A percentile compares a stretch with the other conserved stretches of the same genome.
Conservation (phyloP, 2,113 vertebrate genomes). For the Psettodes erumei region DNA sequence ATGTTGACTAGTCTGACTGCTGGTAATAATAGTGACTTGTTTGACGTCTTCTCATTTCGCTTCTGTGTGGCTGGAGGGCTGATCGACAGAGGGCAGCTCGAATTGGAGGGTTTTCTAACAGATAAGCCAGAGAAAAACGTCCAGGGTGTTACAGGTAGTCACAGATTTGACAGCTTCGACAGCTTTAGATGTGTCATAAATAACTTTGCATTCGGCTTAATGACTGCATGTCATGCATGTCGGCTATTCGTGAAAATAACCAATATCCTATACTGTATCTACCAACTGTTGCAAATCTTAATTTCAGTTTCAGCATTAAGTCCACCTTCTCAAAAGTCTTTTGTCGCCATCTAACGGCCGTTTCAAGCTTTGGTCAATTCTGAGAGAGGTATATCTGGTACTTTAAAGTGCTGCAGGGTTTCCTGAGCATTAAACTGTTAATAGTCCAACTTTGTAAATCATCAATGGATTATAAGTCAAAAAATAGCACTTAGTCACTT, state of each 20-base stretch:
- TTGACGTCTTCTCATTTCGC: constrained; percentile 41
- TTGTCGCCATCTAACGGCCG: constrained; percentile 66
- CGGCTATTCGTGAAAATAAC: not conserved
- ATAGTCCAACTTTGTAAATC: not conserved
- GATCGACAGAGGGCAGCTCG: constrained; percentile 43
- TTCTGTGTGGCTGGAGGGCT: constrained; percentile 46
- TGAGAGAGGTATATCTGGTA: accelerated
- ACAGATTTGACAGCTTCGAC: not conserved
- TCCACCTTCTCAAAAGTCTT: constrained; percentile 9
- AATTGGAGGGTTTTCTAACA: constrained; percentile 65
- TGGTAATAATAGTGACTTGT: constrained; percentile 19
- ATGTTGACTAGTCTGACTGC: constrained; percentile 4
- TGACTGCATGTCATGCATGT: not conserved
- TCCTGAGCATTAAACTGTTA: not conserved
- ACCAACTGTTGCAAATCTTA: too few species aligned
- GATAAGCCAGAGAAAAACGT: constrained; percentile 33
- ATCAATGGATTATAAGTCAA: not conserved
- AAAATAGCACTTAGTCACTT: not conserved
- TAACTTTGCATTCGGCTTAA: not conserved
- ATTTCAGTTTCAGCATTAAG: not conserved
- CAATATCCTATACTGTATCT: not conserved
- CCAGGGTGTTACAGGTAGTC: constrained; percentile 26
- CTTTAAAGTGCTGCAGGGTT: not conserved
- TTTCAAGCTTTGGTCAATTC: not conserved
- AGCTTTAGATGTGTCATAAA: not conserved